These are phyloP conservation scores for Spea multiplicata DNA, from an alignment of 2,113 vertebrate species.

Conservation along the genomic window DNA sequence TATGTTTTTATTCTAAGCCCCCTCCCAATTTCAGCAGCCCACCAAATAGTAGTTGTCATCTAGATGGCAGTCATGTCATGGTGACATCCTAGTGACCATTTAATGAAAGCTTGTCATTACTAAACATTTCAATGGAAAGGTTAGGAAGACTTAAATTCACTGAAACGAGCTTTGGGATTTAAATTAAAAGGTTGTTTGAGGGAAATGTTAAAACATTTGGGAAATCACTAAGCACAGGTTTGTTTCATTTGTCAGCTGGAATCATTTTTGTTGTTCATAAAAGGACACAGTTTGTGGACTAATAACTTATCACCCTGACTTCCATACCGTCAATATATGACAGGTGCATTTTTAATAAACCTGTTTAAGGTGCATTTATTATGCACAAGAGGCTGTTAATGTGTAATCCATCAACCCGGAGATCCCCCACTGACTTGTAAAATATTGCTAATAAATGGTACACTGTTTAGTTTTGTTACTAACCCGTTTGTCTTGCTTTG, in stretches of 20 bases:
- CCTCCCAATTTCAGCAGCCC: too few species aligned
- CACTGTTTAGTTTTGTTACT: background rate
- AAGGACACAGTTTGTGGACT: background rate
- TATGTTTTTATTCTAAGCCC: too few species aligned
- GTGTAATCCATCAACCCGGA: slow-evolving; percentile 5
- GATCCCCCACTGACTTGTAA: slow-evolving; percentile 16
- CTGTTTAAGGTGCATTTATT: slow-evolving; percentile 3
- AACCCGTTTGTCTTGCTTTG: background rate
- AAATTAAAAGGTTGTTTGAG: too few species aligned
- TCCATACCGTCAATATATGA: background rate
- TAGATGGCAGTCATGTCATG: too few species aligned
- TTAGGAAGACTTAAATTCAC: too few species aligned
- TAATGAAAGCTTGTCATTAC: too few species aligned
- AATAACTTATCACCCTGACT: background rate
- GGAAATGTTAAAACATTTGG: background rate
- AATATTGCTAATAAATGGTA: slow-evolving; percentile 9
- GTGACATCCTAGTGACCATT: too few species aligned
- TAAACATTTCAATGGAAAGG: too few species aligned
- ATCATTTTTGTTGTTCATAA: background rate
- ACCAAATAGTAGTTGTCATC: too few species aligned
- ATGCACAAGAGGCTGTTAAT: background rate
- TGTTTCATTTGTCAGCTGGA: background rate
- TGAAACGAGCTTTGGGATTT: too few species aligned
- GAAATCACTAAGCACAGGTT: background rate
- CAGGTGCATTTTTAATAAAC: slow-evolving; percentile 20